phyloP scores from a whole-genome alignment of 2,113 vertebrate species.

The Acanthisitta chloris region DNA sequence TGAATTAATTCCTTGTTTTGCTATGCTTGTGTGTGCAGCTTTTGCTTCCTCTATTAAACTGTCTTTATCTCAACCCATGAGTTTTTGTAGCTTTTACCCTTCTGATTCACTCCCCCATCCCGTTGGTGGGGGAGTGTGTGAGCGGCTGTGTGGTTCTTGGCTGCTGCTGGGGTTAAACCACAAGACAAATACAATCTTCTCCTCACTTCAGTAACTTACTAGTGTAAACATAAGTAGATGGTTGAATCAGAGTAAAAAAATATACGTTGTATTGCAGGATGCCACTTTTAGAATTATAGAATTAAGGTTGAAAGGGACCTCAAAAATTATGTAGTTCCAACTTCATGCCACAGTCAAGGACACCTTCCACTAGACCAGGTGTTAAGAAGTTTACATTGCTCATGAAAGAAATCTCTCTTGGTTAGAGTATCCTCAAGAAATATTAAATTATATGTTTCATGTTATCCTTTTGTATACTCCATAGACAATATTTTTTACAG shows the following conservation, averaged over 20 bases:
- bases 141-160: too few relatives aligned
- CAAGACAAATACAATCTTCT: background rate
- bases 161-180: too few relatives aligned
- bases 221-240: background rate
- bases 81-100: too few relatives aligned
- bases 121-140: too few relatives aligned
- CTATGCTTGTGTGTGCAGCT: too few relatives aligned
- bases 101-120: too few relatives aligned
- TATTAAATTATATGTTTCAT: background rate
- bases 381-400: background rate
- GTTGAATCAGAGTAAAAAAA: background rate
- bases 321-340: background rate
- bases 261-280: fast-evolving
- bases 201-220: background rate
- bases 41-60: too few relatives aligned
- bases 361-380: background rate
- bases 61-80: too few relatives aligned
- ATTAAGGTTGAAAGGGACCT: background rate
- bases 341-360: background rate
- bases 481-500: background rate
- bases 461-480: background rate
- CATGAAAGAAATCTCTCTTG: background rate
- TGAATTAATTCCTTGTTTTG: too few relatives aligned
- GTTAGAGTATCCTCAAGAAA: background rate
- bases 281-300: background rate